A percentile compares a stretch with the other conserved stretches of the same genome.
phyloP scores from a whole-genome alignment of 2,113 vertebrate genomes.

The Brachyhypopomus gauderio region DNA sequence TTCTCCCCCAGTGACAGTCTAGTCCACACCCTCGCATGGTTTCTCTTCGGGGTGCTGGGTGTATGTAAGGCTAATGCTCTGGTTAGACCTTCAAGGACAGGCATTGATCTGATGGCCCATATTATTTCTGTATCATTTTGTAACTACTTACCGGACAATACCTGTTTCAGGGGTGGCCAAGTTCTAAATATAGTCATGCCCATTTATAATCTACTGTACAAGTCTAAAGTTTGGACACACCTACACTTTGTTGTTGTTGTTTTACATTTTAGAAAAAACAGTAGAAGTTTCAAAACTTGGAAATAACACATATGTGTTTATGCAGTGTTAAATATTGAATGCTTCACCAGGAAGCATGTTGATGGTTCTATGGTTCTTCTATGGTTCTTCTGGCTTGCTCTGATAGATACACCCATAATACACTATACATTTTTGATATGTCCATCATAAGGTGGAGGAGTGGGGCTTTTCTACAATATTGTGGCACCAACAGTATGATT shows the following conservation, averaged over 20 bases:
- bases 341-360: neutral
- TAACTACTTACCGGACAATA: neutral
- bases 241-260: neutral
- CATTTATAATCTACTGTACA: neutral
- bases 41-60: conserved; percentile 59
- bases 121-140: conserved; percentile 1
- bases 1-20: conserved; percentile 69
- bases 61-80: conserved; percentile 61
- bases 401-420: neutral
- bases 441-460: conserved; percentile 73
- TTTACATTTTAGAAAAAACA: neutral
- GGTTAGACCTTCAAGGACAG: conserved; percentile 49
- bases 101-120: conserved; percentile 32
- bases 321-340: too few species aligned
- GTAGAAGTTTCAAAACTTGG: neutral
- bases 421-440: conserved; percentile 17
- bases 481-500: conserved; percentile 75
- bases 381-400: neutral
- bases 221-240: neutral
- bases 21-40: conserved; percentile 76
- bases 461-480: conserved; percentile 65
- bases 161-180: too few species aligned
- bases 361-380: neutral
- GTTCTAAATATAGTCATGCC: neutral
- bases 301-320: too few species aligned